These are phyloP conservation scores for Heliconius aoede DNA, from an alignment of 2,888 invertebrate species.

Conservation along the genomic window DNA sequence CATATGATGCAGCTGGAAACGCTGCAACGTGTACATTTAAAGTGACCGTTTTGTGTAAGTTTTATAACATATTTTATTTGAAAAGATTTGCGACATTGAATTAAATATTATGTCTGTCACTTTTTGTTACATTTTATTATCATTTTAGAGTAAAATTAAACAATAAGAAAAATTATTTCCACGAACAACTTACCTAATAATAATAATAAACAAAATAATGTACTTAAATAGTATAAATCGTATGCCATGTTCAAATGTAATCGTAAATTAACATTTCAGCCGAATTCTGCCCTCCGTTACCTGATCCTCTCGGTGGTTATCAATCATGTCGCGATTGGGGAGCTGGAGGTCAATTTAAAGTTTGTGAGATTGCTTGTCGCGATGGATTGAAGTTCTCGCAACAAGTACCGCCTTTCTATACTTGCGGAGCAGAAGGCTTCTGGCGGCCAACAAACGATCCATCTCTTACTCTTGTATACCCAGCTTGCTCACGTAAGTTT, in stretches of 20 bases:
- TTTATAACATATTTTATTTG: neutral
- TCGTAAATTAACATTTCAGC: constrained; percentile 79
- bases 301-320: constrained; percentile 95
- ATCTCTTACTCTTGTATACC: constrained; percentile 91
- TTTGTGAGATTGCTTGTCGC: constrained; percentile 95
- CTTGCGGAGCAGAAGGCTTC: constrained; percentile 98
- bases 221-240: no score
- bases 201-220: no score
- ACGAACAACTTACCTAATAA: no score
- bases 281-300: constrained; percentile 94
- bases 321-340: constrained; percentile 98
- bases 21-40: constrained; percentile 96
- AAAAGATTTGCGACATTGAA: neutral
- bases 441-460: constrained; percentile 96
- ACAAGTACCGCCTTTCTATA: constrained; percentile 97
- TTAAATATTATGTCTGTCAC: no score
- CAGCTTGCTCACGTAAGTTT: constrained; percentile 93
- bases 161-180: no score
- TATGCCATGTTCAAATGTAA: neutral
- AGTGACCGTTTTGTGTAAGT: constrained; percentile 93
- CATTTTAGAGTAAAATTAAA: no score
- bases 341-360: constrained; percentile 97
- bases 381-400: constrained; percentile 95
- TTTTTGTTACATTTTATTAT: no score
- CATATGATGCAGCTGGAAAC: constrained; percentile 95